Percentiles rank a stretch among this genome's conserved stretches.
phyloP scores from a whole-genome alignment of 2,888 invertebrate genomes.

The Tetragnatha montana region DNA sequence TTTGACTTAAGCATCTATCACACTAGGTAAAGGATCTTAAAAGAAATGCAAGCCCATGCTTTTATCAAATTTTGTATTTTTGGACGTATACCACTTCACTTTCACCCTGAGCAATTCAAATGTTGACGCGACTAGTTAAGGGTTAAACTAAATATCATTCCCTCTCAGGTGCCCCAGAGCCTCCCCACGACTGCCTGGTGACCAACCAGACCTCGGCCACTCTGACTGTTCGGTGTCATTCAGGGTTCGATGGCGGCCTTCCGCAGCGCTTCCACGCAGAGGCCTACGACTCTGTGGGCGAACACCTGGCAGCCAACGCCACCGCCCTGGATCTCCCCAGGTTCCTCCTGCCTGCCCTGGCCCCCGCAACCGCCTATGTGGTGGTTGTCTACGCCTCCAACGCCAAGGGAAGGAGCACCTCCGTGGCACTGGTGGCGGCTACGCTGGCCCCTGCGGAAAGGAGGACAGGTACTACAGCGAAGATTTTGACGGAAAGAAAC shows the following conservation, averaged over 20 bases:
- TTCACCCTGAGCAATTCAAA: no score
- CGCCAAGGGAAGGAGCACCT: conserved; percentile 71
- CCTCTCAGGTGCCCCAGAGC: conserved; percentile 56
- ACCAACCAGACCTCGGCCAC: conserved; percentile 41
- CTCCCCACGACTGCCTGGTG: conserved; percentile 50
- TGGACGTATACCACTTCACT: no score
- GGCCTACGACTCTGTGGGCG: conserved; percentile 47
- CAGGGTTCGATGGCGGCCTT: conserved; percentile 57
- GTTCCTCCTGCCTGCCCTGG: conserved; percentile 62
- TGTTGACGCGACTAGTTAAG: no score
- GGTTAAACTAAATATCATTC: no score
- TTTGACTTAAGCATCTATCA: no score
- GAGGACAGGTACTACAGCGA: conserved; percentile 43
- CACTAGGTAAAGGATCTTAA: no score
- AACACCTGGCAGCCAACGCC: conserved; percentile 65
- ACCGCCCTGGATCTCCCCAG: conserved; percentile 60
- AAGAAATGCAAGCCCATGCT: no score
- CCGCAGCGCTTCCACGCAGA: conserved; percentile 57
- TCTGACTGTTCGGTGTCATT: conserved; percentile 33
- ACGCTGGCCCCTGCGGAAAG: conserved; percentile 59
- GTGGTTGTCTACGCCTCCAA: conserved; percentile 72
- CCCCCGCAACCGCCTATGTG: conserved; percentile 68
- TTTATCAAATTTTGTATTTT: no score
- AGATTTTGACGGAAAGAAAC: background rate
- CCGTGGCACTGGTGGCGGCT: conserved; percentile 64